Evolutionary conservation across 2,888 invertebrate genomes (phyloP).

Genomic region (Scaeva pyrastri): DNA sequence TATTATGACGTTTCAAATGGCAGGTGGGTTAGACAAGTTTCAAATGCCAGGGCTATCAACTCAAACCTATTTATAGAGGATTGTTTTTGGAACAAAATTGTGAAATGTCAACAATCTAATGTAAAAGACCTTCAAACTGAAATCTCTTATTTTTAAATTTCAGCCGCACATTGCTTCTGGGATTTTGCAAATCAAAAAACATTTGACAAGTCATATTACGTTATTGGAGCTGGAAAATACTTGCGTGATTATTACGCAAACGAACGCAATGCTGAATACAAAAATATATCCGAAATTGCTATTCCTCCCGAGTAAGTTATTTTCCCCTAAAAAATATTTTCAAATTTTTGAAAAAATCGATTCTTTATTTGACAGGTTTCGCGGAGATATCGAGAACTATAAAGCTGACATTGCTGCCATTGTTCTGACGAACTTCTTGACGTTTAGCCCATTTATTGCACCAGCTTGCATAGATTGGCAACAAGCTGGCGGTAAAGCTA

Average conservation of each 20-base stretch:
- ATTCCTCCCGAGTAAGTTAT: conserved; percentile 62
- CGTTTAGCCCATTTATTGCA: conserved; percentile 80
- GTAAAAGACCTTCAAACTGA: too few relatives aligned
- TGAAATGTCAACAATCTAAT: too few relatives aligned
- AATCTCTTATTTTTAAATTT: background rate
- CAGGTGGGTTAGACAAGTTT: too few relatives aligned
- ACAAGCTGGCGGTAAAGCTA: conserved; percentile 51
- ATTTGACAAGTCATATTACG: conserved; percentile 32
- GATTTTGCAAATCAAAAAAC: conserved; percentile 12
- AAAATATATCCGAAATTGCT: conserved; percentile 67
- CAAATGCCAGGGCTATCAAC: too few relatives aligned
- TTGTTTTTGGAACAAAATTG: too few relatives aligned
- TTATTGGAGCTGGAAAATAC: conserved; percentile 72
- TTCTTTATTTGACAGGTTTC: conserved; percentile 62
- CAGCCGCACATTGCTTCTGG: conserved; percentile 76
- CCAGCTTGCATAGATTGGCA: conserved; percentile 81
- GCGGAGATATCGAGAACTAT: conserved; percentile 77
- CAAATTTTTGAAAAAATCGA: background rate
- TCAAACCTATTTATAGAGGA: too few relatives aligned
- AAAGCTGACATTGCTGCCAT: conserved; percentile 82
- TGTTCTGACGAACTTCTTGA: conserved; percentile 79
- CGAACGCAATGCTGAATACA: conserved; percentile 66
- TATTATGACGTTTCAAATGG: too few relatives aligned
- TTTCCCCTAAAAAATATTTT: background rate
- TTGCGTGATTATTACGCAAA: conserved; percentile 35